phyloP scores from a whole-genome alignment of 64 coral and sea anemone genomes.

The Dendronephthya gigantea region DNA sequence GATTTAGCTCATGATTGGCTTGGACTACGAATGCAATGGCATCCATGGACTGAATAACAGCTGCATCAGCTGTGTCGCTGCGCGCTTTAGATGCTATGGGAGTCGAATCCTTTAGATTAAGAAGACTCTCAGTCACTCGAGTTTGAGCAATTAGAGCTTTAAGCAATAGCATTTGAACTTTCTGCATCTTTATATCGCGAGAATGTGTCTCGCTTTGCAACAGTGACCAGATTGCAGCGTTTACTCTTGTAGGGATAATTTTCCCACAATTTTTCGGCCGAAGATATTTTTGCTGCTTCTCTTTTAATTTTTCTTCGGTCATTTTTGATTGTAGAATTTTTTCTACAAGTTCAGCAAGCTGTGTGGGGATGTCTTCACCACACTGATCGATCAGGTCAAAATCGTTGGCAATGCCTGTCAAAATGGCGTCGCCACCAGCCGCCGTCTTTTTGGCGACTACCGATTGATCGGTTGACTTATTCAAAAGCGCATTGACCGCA shows the following conservation, averaged over 20 bases:
- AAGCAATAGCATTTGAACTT: not conserved
- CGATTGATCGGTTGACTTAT: too few relatives aligned
- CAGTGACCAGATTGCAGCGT: not conserved
- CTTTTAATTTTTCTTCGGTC: not conserved
- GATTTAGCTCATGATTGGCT: not conserved
- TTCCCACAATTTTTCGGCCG: not conserved
- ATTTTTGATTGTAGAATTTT: not conserved
- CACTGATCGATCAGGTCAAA: too few relatives aligned
- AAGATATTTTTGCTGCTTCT: conserved; percentile 1
- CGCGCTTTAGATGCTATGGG: not conserved
- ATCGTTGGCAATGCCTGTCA: too few relatives aligned
- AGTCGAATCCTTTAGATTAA: not conserved
- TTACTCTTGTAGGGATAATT: not conserved
- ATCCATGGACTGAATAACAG: not conserved
- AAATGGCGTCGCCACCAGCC: too few relatives aligned
- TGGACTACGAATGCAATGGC: not conserved
- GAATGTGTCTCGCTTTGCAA: not conserved
- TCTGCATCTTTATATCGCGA: not conserved
- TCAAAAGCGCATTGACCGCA: too few relatives aligned
- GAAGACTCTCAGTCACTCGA: not conserved
- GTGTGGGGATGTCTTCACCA: too few relatives aligned
- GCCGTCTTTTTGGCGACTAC: too few relatives aligned
- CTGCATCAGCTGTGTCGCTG: not conserved
- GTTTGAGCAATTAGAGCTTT: not conserved
- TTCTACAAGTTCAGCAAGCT: too few relatives aligned